Base-by-base conservation (phyloP, 2,888 invertebrate species). In the Epinotia demarniana region DNA sequence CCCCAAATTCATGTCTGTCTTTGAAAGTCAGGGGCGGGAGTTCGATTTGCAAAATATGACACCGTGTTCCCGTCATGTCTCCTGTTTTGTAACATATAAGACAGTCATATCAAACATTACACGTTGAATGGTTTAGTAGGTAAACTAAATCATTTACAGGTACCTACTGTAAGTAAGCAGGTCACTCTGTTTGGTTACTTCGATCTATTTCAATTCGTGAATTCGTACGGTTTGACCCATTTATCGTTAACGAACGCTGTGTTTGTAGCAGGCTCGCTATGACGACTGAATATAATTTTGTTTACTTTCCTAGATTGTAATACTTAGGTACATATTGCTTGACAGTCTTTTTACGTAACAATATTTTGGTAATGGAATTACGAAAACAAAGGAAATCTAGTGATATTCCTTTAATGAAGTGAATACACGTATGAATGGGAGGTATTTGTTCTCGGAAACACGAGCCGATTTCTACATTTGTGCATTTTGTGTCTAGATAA, bases 151-250 rank as follows among this genome's bases (percentile, higher is more conserved):
- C 9, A 39, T 39, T 9, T 9, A 9, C 8, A 9, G 39, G 9
- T 39, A 9, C 39, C 8, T 1, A 2, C 8, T 39, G n/a, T 4
- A 53, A 53, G 16, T 53, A 43, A 11, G 27, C 49, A 64, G 18
- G 13, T 53, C 39, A 16, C 46, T 60, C 61, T 61, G 39, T 39
- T 43, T 13, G 23, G 55, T 55, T 62, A 58, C 64, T 72, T 55
- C 68, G 61, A 63, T 68, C 53, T 67, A 61, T 61, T 60, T 43
- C 60, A 67, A 16, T 33, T 61, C n/a, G 39, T 46, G 68, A 69
- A 62, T 73, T 55, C 46, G 57, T n/a, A 68, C 55, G 73, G 62
- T 68, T 73, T 63, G 73, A 73, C 73, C 73, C 68, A 73, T 73
- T 46, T 69, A 62, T 55, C 57, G 68, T 18, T 63, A 73, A 68